Evolutionary conservation across 1,140 invertebrate species (phyloP), one percentile per base, ranked within the genome.

Genomic region (Leptinotarsa lineolata): DNA sequence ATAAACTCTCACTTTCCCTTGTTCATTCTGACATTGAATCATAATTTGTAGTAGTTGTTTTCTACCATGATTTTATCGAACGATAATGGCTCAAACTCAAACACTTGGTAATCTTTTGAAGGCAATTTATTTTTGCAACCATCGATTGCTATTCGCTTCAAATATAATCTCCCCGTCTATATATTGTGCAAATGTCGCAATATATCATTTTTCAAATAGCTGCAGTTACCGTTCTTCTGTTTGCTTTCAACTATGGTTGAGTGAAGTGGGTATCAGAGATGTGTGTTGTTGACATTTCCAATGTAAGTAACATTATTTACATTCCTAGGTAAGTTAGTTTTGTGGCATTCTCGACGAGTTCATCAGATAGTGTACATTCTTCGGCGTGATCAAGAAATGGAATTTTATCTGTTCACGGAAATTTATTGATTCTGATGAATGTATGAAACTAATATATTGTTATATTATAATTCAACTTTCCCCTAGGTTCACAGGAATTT

Each of bases 231-330:
- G 48, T 54, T 54, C 48, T 54, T 54, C 48, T 54, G 16, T 54
- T 54, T 54, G 48, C 48, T 54, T 18, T 54, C 15, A 54, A 0
- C n/a, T 16, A 18, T 54, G 16, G 15, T 18, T 18, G 48, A 54
- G 48, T 54, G 48, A 54, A 54, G 48, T 54, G 48, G 48, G 4
- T 54, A 39, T 18, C 48, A 18, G 48, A 16, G 48, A 54, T 54
- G 15, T 54, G 16, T 15, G 48, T 18, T 54, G 48, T 54, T 54
- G 48, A 54, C 48, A 54, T 54, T 54, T 18, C n/a, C 48, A 54
- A 54, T 54, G 48, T 54, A 54, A n/a, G 12, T 54, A 54, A 54
- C 48, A n/a, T 54, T 54, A 54, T 54, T 54, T 18, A 54, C 48
- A n/a, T 54, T 54, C 48, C n/a, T 54, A 18, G 48, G 48, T 54